Conservation (phyloP, 1,140 invertebrate genomes). For the Globodera rostochiensis region DNA sequence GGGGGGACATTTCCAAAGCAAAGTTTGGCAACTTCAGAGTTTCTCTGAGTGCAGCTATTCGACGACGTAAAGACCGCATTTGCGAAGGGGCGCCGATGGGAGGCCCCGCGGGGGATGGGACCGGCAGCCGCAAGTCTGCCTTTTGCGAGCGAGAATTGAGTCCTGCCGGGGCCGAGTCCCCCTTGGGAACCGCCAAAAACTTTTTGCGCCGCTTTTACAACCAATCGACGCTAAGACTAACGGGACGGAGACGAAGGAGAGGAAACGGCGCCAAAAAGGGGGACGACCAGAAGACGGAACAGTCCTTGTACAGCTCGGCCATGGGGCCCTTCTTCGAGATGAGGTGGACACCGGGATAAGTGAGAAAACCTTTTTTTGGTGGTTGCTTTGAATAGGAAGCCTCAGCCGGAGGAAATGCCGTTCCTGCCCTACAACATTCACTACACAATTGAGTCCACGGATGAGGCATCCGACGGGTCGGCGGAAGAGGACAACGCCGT, state of each 20-base stretch:
- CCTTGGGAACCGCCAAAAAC: slow-evolving; percentile 41
- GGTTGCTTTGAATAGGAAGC: slow-evolving; percentile 34
- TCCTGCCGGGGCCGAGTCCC: not conserved
- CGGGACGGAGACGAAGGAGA: slow-evolving; percentile 1
- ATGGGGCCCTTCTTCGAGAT: slow-evolving; percentile 37
- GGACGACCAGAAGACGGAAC: not conserved
- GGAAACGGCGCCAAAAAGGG: slow-evolving; percentile 16
- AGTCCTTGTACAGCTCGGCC: slow-evolving; percentile 14
- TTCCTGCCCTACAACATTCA: slow-evolving; percentile 53
- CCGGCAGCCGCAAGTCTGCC: not conserved
- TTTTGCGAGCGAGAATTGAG: not conserved
- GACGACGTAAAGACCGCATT: slow-evolving; percentile 6
- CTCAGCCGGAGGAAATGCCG: slow-evolving; percentile 42
- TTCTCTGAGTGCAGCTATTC: not conserved
- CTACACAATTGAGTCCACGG: slow-evolving; percentile 45
- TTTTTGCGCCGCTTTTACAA: slow-evolving; percentile 42
- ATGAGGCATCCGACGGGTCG: slow-evolving; percentile 1
- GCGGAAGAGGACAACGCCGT: not conserved
- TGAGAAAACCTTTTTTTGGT: too few relatives aligned
- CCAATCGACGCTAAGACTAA: slow-evolving; percentile 42
- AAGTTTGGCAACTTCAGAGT: slow-evolving; percentile 3
- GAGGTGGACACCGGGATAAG: slow-evolving; percentile 7
- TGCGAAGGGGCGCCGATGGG: not conserved
- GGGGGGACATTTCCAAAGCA: not conserved
- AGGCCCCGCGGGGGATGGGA: not conserved